Base-by-base conservation (phyloP, 2,113 vertebrate genomes). In the Heterotis niloticus region DNA sequence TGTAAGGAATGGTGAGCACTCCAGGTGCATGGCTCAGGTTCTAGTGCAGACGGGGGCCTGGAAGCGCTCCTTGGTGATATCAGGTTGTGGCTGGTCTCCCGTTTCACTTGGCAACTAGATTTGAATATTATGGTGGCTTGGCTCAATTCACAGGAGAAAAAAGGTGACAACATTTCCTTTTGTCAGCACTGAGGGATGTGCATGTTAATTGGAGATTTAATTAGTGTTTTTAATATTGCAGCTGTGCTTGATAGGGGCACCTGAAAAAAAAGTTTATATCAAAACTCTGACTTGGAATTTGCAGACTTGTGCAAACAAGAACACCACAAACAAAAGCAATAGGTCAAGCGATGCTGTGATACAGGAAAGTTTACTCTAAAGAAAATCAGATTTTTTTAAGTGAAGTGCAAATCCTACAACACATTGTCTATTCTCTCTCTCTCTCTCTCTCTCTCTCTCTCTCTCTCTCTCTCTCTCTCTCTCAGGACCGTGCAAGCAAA, bases 121-220 rank as follows among this genome's bases (percentile, higher is more conserved):
- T 56, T 80, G 59, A 81, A 74, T 71, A 74, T 83, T 71, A 28
- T 76, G 59, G 80, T 79, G 64, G 62, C 64, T 51, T 52, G 60
- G 76, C 28, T 70, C 28, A 78, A 59, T 67, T 20, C 66, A 12
- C 62, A 78, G 28, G 79, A 79, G 57, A 76, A 34, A 81, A 84
- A 82, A 83, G 76, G 74, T 67, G 77, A 83, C 79, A n/a, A 14
- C 51, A 80, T 85, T 88, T 85, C 65, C 80, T 72, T 79, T 82
- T 75, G 81, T 91, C 88, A 87, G 88, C 81, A 84, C 86, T 86
- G 82, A 81, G 82, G 81, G 85, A 88, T 74, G 79, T 52, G 86
- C 84, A 86, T 88, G 86, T 83, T 91, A 91, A 92, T 91, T 88
- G 87, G 82, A 83, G 86, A 90, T 89, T 89, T 91, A 85, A 90